A percentile compares a stretch with the other conserved stretches of the same genome.
These are phyloP conservation scores for Noctuana brunneofusca DNA, from an alignment of 2,888 invertebrate genomes.

Conservation along the genomic window DNA sequence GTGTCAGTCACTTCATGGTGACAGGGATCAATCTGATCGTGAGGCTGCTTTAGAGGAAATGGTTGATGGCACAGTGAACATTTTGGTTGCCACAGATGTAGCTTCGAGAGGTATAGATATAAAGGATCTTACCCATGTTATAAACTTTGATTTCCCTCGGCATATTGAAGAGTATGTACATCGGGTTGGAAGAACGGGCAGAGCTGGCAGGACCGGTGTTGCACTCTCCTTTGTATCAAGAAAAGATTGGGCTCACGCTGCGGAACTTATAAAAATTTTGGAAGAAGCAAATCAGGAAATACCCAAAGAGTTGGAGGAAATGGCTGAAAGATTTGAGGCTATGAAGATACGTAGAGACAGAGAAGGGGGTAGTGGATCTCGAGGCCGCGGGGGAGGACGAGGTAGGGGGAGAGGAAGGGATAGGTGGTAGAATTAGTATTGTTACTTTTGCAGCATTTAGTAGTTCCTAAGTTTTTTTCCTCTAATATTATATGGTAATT, in stretches of 20 bases:
- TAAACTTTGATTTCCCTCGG: constrained; percentile 96
- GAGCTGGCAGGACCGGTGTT: constrained; percentile 93
- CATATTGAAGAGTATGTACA: constrained; percentile 98
- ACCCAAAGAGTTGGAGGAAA: constrained; percentile 87
- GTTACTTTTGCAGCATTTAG: background rate
- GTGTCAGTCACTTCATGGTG: constrained; percentile 94
- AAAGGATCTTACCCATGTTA: constrained; percentile 93
- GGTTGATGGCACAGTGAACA: constrained; percentile 88
- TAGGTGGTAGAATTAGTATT: constrained; percentile 49
- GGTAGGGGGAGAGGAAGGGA: constrained; percentile 57
- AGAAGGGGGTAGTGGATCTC: constrained; percentile 71
- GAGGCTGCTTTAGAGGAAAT: constrained; percentile 94
- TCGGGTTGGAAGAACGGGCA: constrained; percentile 96
- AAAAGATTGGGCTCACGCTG: constrained; percentile 91
- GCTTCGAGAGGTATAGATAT: constrained; percentile 97
- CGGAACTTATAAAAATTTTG: constrained; percentile 91
- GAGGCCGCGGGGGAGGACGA: constrained; percentile 57
- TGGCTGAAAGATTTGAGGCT: constrained; percentile 88
- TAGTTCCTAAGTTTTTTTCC: background rate
- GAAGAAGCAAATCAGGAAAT: constrained; percentile 94
- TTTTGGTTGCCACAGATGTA: constrained; percentile 97
- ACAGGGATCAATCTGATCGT: constrained; percentile 90
- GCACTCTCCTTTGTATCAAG: constrained; percentile 92
- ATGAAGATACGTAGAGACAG: constrained; percentile 85
- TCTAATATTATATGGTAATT: background rate